Conservation (phyloP, 2,113 vertebrate genomes). For the Gopherus flavomarginatus region DNA sequence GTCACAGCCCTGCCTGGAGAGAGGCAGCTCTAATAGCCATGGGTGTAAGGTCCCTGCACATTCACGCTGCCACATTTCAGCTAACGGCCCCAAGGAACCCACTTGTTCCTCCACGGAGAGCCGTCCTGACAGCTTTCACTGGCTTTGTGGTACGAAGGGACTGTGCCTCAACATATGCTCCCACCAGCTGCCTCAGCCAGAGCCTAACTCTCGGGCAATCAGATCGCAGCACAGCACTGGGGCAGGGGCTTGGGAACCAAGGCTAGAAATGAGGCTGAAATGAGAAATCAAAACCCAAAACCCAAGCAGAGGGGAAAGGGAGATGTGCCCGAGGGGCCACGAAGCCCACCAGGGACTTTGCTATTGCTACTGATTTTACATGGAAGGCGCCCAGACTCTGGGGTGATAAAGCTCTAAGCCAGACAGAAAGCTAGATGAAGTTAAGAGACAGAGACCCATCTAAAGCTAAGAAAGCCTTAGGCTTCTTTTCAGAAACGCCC, state of each 20-base stretch:
- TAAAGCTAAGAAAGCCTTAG: not conserved
- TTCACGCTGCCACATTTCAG: not conserved
- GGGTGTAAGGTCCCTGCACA: not conserved
- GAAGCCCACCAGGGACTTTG: not conserved
- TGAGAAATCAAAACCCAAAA: not conserved
- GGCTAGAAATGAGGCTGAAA: not conserved
- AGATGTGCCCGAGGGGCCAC: not conserved
- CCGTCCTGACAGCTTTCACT: not conserved
- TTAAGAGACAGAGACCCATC: not conserved
- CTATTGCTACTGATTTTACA: not conserved
- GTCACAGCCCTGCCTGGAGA: too few relatives aligned
- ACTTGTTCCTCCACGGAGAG: not conserved
- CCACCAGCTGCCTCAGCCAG: not conserved
- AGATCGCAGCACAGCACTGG: not conserved
- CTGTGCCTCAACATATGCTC: not conserved
- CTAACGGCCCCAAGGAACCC: not conserved
- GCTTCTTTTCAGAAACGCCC: not conserved
- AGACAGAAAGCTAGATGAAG: not conserved
- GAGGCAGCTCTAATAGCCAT: not conserved
- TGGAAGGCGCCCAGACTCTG: not conserved
- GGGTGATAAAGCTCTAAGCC: not conserved
- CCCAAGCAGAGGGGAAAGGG: not conserved
- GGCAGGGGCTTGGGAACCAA: not conserved
- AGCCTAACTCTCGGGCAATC: not conserved
- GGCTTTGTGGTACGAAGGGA: not conserved